A percentile compares a stretch with the other conserved stretches of the same genome.
These are phyloP conservation scores for Gavia stellata DNA, from an alignment of 2,113 vertebrate genomes.

Conservation along the genomic window DNA sequence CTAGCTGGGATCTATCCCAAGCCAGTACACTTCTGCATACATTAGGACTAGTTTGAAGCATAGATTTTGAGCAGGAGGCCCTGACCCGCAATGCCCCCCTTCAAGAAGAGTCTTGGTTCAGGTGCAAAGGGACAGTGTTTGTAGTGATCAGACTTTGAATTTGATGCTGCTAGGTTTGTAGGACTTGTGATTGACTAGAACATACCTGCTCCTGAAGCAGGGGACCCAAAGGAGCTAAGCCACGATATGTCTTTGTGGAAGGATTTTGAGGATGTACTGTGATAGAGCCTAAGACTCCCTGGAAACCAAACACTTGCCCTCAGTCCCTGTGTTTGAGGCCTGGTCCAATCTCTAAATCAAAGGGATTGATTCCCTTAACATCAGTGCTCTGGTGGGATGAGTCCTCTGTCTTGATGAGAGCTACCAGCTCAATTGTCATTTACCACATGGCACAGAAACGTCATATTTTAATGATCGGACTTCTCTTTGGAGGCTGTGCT, in stretches of 20 bases:
- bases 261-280: not conserved
- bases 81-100: fast-evolving
- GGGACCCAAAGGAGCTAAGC: not conserved
- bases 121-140: not conserved
- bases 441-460: not conserved
- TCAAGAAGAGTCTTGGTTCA: not conserved
- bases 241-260: not conserved
- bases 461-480: not conserved
- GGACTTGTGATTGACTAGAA: not conserved
- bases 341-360: not conserved
- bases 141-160: not conserved
- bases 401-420: not conserved
- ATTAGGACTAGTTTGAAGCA: fast-evolving
- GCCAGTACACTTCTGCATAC: fast-evolving
- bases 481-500: not conserved
- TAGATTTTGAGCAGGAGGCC: not conserved
- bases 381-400: not conserved
- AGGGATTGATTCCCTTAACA: not conserved
- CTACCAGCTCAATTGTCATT: not conserved
- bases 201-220: not conserved
- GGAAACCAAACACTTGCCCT: not conserved
- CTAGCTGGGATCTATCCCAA: not conserved
- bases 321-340: not conserved
- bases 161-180: not conserved
- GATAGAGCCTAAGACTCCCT: not conserved